Evolutionary conservation across 2,888 invertebrate genomes (phyloP), one percentile per base, ranked within the genome.

Genomic region (Pimpla rufipes): DNA sequence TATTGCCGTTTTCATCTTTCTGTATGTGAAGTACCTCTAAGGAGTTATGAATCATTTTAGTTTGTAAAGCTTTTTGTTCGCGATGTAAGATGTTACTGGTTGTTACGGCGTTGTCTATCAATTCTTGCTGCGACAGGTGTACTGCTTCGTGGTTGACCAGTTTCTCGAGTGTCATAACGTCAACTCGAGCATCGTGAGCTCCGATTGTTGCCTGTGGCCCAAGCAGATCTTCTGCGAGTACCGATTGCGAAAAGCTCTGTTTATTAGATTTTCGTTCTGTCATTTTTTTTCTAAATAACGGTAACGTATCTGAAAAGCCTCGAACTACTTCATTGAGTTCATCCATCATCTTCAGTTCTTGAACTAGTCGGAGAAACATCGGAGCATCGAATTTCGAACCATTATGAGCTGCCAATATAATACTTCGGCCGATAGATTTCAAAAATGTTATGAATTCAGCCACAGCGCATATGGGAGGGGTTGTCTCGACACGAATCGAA

Each of bases 301-400:
- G 50, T 37, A 68, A 37, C 10, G 68, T 50, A 23, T 50, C 68
- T 4, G 50, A 11, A 37, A 68, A 68, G 16, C 68, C 23, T 16
- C 68, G 37, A 68, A 68, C 68, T 55, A 68, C 29, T 16, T n/a
- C 7, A 16, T 35, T 50, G 37, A 68, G 13, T 37, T 68, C 68
- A 10, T 50, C 50, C 16, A 68, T n/a, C 68, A 68, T 68, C 37
- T 37, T 35, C 42, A 52, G 29, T 37, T 68, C 23, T 68, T 37
- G 50, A 11, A 68, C 68, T 11, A 68, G 8, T 23, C 5, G 29
- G 11, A 68, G 35, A 50, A 68, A 37, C 68, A 68, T 18, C 13
- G 50, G 68, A 23, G 68, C 68, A 68, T 68, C 68, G 68, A 68
- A 68, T 68, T 47, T 68, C 16, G 11, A 50, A 55, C 50, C 29